Percentiles rank a stretch among this genome's conserved stretches.
Evolutionary conservation across 2,797 vertebrate genomes (phyloP).

Genomic region (Cossypha heuglini): DNA sequence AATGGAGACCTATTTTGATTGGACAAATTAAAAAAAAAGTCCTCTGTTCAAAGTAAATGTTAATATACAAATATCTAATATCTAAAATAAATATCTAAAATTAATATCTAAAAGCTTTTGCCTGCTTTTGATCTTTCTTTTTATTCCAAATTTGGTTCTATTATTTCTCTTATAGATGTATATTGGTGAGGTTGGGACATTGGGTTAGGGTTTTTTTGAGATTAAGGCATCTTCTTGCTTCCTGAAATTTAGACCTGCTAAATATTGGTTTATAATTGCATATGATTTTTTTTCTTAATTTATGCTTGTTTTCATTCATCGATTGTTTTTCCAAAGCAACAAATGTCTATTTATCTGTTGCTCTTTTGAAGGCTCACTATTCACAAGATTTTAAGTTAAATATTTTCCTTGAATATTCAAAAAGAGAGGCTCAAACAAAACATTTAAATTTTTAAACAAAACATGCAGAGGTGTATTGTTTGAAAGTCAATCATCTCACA

Average conservation of each 20-base stretch:
- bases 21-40: background rate
- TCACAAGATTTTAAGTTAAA: background rate
- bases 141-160: background rate
- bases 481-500: background rate
- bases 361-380: background rate
- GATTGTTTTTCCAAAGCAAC: background rate
- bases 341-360: background rate
- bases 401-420: background rate
- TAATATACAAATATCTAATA: background rate
- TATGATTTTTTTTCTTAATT: background rate
- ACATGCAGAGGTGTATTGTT: background rate
- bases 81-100: background rate
- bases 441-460: background rate
- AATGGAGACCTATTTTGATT: background rate
- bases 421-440: background rate
- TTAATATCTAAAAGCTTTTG: background rate
- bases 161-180: background rate
- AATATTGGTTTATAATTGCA: background rate
- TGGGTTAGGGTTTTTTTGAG: rapidly evolving
- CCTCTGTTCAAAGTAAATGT: background rate
- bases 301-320: background rate
- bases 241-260: background rate
- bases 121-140: background rate
- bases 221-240: background rate
- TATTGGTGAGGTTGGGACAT: background rate